These are phyloP conservation scores for Mormyrus hasselquistii DNA, from an alignment of 2,797 vertebrate species.

Conservation along the genomic window DNA sequence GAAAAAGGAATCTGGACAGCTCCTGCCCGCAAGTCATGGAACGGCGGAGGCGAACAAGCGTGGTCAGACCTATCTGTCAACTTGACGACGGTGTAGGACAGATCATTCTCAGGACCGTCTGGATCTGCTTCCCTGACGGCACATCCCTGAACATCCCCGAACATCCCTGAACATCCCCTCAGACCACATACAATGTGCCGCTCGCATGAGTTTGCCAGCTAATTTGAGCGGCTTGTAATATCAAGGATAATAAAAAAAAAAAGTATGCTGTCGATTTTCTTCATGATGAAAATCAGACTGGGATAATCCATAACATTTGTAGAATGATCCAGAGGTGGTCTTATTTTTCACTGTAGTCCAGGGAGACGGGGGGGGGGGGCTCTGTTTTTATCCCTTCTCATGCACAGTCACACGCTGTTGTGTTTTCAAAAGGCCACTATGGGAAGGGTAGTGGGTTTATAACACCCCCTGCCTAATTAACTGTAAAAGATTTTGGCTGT, in stretches of 20 bases:
- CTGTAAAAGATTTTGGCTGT: background rate
- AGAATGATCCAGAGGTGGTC: background rate
- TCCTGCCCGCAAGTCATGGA: background rate
- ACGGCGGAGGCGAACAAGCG: background rate
- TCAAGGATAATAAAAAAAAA: background rate
- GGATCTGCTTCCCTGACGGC: background rate
- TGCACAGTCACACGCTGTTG: background rate
- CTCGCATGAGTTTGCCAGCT: background rate
- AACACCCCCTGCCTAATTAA: background rate
- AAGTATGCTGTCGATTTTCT: background rate
- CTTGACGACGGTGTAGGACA: background rate
- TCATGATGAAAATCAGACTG: constrained; percentile 4
- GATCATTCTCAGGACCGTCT: background rate
- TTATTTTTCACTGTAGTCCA: background rate
- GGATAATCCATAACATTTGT: background rate
- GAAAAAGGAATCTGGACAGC: background rate
- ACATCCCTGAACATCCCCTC: background rate
- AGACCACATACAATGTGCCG: background rate
- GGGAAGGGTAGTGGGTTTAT: background rate
- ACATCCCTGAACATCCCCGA: background rate
- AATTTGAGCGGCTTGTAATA: background rate
- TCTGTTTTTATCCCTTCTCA: background rate
- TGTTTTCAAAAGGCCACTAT: background rate
- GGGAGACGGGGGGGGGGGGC: background rate
- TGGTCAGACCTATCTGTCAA: background rate